Conservation (phyloP, 1,140 invertebrate genomes). For the Camponotus pennsylvanicus region DNA sequence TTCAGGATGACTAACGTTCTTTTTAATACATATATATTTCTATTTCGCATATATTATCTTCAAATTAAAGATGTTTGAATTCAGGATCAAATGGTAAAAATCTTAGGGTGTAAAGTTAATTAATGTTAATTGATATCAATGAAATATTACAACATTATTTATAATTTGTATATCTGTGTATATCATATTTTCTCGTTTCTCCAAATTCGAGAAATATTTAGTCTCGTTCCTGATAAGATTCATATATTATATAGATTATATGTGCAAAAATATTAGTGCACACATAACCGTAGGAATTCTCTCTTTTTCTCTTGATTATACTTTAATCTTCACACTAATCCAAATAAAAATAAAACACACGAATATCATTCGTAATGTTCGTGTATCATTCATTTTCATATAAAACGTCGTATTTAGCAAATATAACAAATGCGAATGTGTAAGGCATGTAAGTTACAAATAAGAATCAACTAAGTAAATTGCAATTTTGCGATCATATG, state of each 20-base stretch:
- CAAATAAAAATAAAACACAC: not conserved
- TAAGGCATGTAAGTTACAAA: slow-evolving; percentile 54
- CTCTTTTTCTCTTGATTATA: not conserved
- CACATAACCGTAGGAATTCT: not conserved
- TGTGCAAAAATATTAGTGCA: not conserved
- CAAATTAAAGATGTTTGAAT: no score
- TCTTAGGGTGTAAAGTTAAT: no score
- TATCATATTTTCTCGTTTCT: no score
- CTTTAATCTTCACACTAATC: not conserved
- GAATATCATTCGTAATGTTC: not conserved
- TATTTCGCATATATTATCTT: no score
- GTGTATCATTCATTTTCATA: slow-evolving; percentile 44
- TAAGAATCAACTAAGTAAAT: slow-evolving; percentile 50
- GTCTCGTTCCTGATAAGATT: no score
- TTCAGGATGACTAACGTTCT: no score
- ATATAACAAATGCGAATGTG: slow-evolving; percentile 32
- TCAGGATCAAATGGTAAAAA: no score
- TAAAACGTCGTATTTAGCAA: slow-evolving; percentile 57
- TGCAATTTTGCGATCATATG: slow-evolving; percentile 42
- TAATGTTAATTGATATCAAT: no score
- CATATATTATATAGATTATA: not conserved
- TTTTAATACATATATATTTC: no score
- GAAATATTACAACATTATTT: no score
- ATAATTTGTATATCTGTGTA: no score
- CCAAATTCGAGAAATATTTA: no score